Evolutionary conservation across 1,140 invertebrate species (phyloP), one percentile per base, ranked within the genome.

Genomic region (Drosophila willistoni): DNA sequence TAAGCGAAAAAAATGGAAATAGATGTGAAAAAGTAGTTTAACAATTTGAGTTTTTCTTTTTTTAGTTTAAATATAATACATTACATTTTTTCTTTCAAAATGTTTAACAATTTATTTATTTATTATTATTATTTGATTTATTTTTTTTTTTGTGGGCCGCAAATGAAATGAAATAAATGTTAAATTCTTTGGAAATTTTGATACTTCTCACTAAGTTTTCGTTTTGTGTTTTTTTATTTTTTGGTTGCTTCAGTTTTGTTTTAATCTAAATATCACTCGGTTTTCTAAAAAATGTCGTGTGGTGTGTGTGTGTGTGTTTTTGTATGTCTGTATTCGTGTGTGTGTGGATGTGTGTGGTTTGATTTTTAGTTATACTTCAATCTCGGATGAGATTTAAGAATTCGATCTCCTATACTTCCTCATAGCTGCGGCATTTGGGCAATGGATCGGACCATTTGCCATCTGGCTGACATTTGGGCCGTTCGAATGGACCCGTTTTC

Each of bases 351-450:
- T 22, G 22, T 25, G 22, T 39, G 42, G 14, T 17, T 29, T 55
- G 7, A 44, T 39, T 39, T 39, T 29, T 51, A 25, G 51, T 17
- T 47, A 39, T 39, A 39, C 36, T 39, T 39, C 36, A 13, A 39
- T 39, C 10, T 39, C 10, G 36, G 36, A 12, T 39, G 12, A 39
- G 36, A 34, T 29, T 51, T 63, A 33, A 33, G 36, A 19, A 56
- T 12, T 56, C 9, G 60, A 68, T 47, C 22, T 61, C 56, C 83
- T 92, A 92, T 78, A 92, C 91, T 67, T 92, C 91, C 79, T 92
- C 91, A 79, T 93, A 93, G 79, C 92, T 93, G 60, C 92, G 93
- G 70, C 93, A 94, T 55, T 93, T 92, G 33, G 93, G 93, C 61
- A 93, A 77, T 1, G 92, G 90, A 4, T 91, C 84, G 1, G 92